A percentile compares a stretch with the other conserved stretches of the same genome.
Evolutionary conservation across 2,113 vertebrate species (phyloP).

Genomic region (Brachypteracias leptosomus): DNA sequence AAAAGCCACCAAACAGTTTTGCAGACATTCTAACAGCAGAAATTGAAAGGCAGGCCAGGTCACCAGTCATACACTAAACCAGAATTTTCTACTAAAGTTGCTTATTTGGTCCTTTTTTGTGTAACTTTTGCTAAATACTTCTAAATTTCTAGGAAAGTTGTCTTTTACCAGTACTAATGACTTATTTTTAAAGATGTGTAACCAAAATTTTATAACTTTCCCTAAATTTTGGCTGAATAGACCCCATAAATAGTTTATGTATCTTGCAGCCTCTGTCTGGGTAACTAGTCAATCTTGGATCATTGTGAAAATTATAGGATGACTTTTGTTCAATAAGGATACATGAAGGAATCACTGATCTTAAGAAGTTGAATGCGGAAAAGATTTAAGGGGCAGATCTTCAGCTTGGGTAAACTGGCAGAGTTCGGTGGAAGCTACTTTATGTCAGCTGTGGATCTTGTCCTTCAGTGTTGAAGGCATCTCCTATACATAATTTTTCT

Average conservation of each 20-base stretch:
- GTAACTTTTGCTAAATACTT: constrained; percentile 78
- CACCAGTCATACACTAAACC: not conserved
- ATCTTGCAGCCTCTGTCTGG: constrained; percentile 64
- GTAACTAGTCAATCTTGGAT: constrained; percentile 61
- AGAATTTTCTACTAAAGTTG: constrained; percentile 70
- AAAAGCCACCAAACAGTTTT: not conserved
- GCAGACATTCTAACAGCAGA: not conserved
- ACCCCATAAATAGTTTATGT: constrained; percentile 59
- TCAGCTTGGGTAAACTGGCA: constrained; percentile 32
- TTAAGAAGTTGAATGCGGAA: constrained; percentile 67
- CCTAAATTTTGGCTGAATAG: constrained; percentile 59
- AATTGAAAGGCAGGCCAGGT: not conserved
- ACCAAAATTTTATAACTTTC: constrained; percentile 64
- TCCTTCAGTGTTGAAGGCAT: constrained; percentile 68
- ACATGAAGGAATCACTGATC: constrained; percentile 64
- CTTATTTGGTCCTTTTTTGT: constrained; percentile 73
- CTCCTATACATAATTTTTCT: constrained; percentile 65
- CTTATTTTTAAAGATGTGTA: constrained; percentile 62
- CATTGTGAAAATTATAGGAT: not conserved
- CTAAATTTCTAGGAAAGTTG: constrained; percentile 71
- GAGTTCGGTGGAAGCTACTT: constrained; percentile 46
- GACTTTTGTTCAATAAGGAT: constrained; percentile 25
- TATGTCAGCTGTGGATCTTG: constrained; percentile 51
- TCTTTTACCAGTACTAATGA: constrained; percentile 69
- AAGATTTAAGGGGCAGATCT: constrained; percentile 54